Evolutionary conservation across 1,140 invertebrate genomes (phyloP).

Genomic region (Diuraphis noxia): DNA sequence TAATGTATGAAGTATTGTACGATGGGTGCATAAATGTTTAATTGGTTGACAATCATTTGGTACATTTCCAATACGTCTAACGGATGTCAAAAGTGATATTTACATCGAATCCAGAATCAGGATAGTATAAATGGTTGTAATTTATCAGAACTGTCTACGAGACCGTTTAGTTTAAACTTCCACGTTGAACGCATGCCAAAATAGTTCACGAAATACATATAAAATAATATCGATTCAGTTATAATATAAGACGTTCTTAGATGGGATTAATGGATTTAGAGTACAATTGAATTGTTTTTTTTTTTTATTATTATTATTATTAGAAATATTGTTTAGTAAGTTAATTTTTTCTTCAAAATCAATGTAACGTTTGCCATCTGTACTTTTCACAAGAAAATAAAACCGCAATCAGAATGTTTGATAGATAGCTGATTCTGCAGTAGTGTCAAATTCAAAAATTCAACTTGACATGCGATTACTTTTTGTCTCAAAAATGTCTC

Average conservation of each 20-base stretch:
- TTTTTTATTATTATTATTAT: too few relatives aligned
- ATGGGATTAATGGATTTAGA: not conserved
- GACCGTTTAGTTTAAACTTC: not conserved
- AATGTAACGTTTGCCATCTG: not conserved
- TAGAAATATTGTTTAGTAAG: not conserved
- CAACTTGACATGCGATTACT: not conserved
- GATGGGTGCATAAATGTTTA: not conserved
- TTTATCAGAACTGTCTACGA: slow-evolving; percentile 36
- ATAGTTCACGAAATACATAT: not conserved
- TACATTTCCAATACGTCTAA: slow-evolving; percentile 40
- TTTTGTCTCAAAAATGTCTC: not conserved
- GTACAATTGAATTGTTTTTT: not conserved
- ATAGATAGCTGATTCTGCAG: not conserved
- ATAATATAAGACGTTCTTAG: not conserved
- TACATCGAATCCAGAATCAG: slow-evolving; percentile 28
- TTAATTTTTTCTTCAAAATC: not conserved
- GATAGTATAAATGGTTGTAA: slow-evolving; percentile 19
- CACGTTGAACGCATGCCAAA: slow-evolving; percentile 23
- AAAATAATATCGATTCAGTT: not conserved
- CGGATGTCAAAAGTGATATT: slow-evolving; percentile 21
- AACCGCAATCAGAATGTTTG: not conserved
- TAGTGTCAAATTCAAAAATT: not conserved
- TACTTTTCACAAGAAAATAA: not conserved
- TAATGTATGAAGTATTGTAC: not conserved
- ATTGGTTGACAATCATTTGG: slow-evolving; percentile 45